A percentile compares a stretch with the other conserved stretches of the same genome.
Evolutionary conservation across 2,113 vertebrate genomes (phyloP).

Genomic region (Chaetura pelagica): DNA sequence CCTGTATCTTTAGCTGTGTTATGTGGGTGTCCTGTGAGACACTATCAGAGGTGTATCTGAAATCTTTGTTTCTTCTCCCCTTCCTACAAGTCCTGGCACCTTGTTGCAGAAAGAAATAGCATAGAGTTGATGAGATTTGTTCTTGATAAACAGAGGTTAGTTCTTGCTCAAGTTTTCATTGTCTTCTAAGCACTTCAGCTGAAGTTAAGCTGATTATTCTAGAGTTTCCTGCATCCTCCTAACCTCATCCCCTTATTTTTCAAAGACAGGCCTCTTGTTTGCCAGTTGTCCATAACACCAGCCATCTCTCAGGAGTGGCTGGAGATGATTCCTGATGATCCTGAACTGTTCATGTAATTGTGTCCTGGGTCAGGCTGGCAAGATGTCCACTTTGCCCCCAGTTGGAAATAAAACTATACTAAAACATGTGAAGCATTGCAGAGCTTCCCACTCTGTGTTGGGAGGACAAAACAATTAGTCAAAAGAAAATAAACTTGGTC

Average conservation of each 20-base stretch:
- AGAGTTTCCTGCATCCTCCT: background rate
- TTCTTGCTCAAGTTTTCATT: background rate
- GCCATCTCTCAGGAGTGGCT: background rate
- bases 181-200: background rate
- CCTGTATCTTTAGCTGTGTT: background rate
- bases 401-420: background rate
- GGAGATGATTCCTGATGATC: background rate
- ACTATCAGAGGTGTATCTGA: background rate
- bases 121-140: background rate
- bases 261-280: background rate
- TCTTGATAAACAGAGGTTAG: background rate
- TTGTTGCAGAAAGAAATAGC: background rate
- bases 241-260: background rate
- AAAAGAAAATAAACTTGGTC: background rate
- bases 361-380: background rate
- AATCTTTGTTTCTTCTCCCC: background rate
- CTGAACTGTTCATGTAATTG: background rate
- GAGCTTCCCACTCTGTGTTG: background rate
- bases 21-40: background rate
- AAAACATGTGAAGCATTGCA: background rate
- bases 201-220: conserved; percentile 1
- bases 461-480: conserved; percentile 18
- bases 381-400: accelerated
- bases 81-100: background rate
- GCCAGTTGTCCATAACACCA: background rate